A percentile compares a stretch with the other conserved stretches of the same genome.
Conservation (phyloP, 2,797 vertebrate genomes). For the Pterois miles region DNA sequence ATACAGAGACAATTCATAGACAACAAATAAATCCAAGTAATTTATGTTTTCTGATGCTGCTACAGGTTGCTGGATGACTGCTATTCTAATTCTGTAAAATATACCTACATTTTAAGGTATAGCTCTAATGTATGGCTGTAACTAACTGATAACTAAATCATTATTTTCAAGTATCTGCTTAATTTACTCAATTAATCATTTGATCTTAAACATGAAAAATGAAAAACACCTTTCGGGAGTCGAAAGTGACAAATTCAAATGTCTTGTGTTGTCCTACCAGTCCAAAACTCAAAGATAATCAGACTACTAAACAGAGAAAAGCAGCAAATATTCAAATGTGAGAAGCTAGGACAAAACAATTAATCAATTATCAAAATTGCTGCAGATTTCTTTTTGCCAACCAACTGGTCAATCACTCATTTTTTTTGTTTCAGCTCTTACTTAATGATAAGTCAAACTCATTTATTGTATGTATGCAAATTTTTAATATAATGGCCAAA, state of each 20-base stretch:
- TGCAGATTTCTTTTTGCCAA: not conserved
- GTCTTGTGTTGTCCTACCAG: not conserved
- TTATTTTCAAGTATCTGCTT: not conserved
- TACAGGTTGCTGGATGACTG: not conserved
- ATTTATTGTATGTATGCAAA: not conserved
- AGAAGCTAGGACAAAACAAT: not conserved
- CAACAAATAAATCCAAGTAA: not conserved
- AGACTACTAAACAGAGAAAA: not conserved
- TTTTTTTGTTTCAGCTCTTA: not conserved
- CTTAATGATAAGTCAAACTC: not conserved
- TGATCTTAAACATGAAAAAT: too few species aligned
- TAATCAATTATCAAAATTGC: not conserved
- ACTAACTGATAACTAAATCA: not conserved
- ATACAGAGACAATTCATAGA: not conserved
- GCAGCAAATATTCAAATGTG: not conserved
- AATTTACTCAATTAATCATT: not conserved
- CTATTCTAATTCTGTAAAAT: not conserved
- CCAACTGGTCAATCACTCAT: not conserved
- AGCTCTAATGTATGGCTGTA: not conserved
- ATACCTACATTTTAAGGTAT: not conserved
- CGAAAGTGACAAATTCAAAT: too few species aligned
- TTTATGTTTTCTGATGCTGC: not conserved
- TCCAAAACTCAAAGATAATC: not conserved
- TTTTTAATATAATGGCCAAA: not conserved
- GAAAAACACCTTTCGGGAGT: too few species aligned